Evolutionary conservation across 2,797 vertebrate genomes (phyloP).

Genomic region (Coilia nasus): DNA sequence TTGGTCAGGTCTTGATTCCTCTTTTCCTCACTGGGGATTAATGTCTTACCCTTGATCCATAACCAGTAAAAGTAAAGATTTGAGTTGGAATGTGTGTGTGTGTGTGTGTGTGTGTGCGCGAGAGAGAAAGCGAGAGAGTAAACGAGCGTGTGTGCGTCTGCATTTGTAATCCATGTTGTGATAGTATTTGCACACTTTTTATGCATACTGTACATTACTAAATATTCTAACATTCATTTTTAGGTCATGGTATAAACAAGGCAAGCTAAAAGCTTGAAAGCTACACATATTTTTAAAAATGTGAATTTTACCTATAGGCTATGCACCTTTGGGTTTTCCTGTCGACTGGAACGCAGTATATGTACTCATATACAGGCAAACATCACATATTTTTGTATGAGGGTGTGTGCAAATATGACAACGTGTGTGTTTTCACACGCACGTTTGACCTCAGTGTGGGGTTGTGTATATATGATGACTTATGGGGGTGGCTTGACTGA

Average conservation of each 20-base stretch:
- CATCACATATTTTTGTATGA: conserved; percentile 24
- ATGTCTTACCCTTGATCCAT: not conserved
- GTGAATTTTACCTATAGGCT: not conserved
- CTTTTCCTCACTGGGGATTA: not conserved
- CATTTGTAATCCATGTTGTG: not conserved
- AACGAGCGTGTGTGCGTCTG: too few relatives aligned
- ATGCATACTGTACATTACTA: not conserved
- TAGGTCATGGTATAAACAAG: not conserved
- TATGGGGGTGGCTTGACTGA: conserved; percentile 66
- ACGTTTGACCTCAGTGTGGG: not conserved
- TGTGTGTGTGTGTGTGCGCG: not conserved
- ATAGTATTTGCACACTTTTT: not conserved
- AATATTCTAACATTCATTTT: not conserved
- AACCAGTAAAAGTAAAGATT: not conserved
- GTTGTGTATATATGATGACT: conserved; percentile 55
- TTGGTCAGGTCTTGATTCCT: not conserved
- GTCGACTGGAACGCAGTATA: not conserved
- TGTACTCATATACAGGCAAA: not conserved
- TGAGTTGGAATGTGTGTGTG: not conserved
- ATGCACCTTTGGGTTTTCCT: not conserved
- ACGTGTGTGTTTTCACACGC: not conserved
- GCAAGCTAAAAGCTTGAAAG: not conserved
- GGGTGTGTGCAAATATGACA: not conserved
- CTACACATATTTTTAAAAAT: not conserved
- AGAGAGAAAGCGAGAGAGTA: too few relatives aligned